Conservation (phyloP, 1,140 invertebrate species). For the Caenorhabditis latens region DNA sequence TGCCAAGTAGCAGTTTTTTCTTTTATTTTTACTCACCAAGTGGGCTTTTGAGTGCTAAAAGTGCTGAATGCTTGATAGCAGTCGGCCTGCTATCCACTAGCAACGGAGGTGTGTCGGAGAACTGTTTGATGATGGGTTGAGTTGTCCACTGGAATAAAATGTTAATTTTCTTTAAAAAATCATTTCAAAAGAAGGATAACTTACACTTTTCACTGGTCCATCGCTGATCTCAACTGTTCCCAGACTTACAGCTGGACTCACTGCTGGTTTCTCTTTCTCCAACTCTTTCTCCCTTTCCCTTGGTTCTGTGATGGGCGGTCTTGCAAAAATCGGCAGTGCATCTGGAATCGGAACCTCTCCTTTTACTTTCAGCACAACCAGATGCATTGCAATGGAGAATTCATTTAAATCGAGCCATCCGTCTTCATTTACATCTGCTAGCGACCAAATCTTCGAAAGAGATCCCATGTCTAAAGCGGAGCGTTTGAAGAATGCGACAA, state of each 20-base stretch:
- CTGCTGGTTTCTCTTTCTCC: not conserved
- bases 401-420: constrained; percentile 93
- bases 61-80: constrained; percentile 56
- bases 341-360: constrained; percentile 64
- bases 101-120: constrained; percentile 64
- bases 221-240: not conserved
- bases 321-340: constrained; percentile 26
- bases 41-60: constrained; percentile 10
- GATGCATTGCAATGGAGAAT: constrained; percentile 96
- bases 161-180: too few relatives aligned
- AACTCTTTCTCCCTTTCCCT: not conserved
- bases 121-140: constrained; percentile 58
- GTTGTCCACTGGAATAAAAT: constrained; percentile 12
- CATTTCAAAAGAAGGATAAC: not conserved
- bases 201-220: constrained; percentile 22
- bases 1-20: not conserved
- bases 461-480: constrained; percentile 40
- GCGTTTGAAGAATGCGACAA: constrained; percentile 67
- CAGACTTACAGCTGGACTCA: not conserved
- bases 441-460: constrained; percentile 86
- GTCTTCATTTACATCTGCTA: constrained; percentile 95
- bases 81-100: constrained; percentile 66
- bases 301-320: constrained; percentile 65
- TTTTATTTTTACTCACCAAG: not conserved
- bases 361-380: constrained; percentile 82